Base-by-base conservation (phyloP, 2,797 vertebrate species). In the Pseudopleuronectes americanus region DNA sequence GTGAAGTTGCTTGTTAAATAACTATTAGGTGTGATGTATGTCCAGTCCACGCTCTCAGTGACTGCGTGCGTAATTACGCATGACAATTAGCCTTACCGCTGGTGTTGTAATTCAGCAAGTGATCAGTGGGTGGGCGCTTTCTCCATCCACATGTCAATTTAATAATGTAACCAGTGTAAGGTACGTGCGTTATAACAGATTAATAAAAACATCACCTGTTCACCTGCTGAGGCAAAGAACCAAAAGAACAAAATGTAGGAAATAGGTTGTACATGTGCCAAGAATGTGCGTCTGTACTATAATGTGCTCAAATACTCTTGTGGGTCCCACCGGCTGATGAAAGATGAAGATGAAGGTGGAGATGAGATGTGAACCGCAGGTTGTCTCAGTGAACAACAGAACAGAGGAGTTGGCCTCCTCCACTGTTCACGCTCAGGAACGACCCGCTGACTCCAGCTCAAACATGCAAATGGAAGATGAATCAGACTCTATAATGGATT, bases 11-110 rank as follows among this genome's bases (percentile, higher is more conserved):
- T 62, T 57, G 22, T 28, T 49, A 23, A 45, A 22, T 24, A 16
- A 9, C 3, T 6, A 45, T 43, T 54, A 33, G n/a, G 1, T 7
- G 48, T 51, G 10, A 51, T 4, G 69, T 52, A 14, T 66, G 1
- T 49, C 14, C 41, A 4, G 53, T 60, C 19, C 23, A 41, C 45
- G 36, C 43, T 54, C 12, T 4, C 13, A 36, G 19, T 36, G 24
- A 12, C 28, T n/a, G 19, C 19, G 68, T 76, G 79, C 71, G 79
- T 82, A 80, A 85, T 79, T 76, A 17, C 75, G 64, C 76, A 52
- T 17, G 21, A 19, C 28, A 52, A 4, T 59, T 14, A 43, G 14
- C 14, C 22, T 4, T 21, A 17, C 2, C 24, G 6, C 13, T 28
- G 14, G 19, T 14, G 22, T 45, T 23, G 4, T 31, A 49, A 31